Base-by-base conservation (phyloP, 1,140 invertebrate genomes). In the Listronotus bonariensis region DNA sequence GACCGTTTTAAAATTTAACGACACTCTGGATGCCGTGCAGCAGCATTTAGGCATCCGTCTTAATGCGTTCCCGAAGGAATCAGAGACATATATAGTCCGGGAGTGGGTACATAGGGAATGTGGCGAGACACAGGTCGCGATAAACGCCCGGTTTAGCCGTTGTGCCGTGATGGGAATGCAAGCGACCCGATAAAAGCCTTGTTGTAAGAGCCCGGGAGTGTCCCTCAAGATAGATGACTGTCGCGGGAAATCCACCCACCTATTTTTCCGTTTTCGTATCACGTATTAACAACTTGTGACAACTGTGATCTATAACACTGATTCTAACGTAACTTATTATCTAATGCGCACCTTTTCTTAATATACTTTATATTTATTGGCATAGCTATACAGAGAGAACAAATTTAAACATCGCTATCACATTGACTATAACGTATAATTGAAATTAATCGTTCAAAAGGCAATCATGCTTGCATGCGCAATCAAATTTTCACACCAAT, bases 261-360 rank as follows among this genome's bases (percentile, higher is more conserved):
- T 56, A 64, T 69, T 68, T 63, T 54, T 71, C 69, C 60, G 58
- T 70, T 75, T 73, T 76, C 76, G 61, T 65, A 60, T 67, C 76
- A 78, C 76, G 76, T 78, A 74, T 72, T 64, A 78, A 74, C 75
- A 70, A 69, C 71, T 71, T 75, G 75, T 78, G 76, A 78, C 76
- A 77, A 76, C 76, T 76, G 76, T 76, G 76, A 77, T 78, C 74
- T 78, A 78, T 76, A 75, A 76, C 75, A 74, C 69, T 76, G 74
- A 77, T 78, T 77, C 70, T 45, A 15, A 18, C 45, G 43, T 38
- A 36, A 41, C 18, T 43, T 34, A 67, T 67, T 67, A 56, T 41
- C 43, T 40, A 51, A 18, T 67, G 15, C 43, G 38, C 31, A 26
- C 20, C 20, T 26, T 26, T 26, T 26, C 20, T 26, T 26, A 26